Percentiles rank a stretch among this genome's conserved stretches.
Conservation (phyloP, 2,113 vertebrate genomes). For the Aleadryas rufinucha region DNA sequence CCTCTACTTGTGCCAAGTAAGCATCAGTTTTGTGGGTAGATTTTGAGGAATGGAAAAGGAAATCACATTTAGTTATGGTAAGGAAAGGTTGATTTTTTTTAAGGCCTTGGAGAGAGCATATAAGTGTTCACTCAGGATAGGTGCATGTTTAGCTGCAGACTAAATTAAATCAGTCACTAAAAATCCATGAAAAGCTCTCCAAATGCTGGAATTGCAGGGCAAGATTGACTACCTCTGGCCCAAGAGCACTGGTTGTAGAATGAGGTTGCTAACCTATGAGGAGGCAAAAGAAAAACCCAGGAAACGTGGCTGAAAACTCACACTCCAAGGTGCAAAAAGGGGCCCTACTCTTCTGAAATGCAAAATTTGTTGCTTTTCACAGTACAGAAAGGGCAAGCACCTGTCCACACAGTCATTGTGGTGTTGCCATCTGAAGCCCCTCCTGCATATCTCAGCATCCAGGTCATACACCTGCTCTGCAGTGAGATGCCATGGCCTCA, state of each 20-base stretch:
- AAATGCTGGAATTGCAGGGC: background rate
- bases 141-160: background rate
- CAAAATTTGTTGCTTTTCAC: background rate
- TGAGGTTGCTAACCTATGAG: background rate
- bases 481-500: background rate
- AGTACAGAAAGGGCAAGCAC: background rate
- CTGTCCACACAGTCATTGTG: background rate
- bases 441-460: fast-evolving
- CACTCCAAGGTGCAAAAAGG: fast-evolving
- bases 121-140: background rate
- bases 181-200: background rate
- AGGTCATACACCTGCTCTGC: background rate
- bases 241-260: background rate
- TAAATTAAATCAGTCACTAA: background rate
- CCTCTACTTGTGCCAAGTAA: background rate
- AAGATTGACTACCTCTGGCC: background rate
- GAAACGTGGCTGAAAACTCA: background rate
- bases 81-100: background rate
- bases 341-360: background rate
- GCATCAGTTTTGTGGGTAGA: background rate
- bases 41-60: background rate
- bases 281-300: background rate
- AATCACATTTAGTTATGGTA: background rate
- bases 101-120: background rate
- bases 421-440: background rate